Conservation (phyloP, 2,888 invertebrate species). For the Zootermopsis nevadensis region DNA sequence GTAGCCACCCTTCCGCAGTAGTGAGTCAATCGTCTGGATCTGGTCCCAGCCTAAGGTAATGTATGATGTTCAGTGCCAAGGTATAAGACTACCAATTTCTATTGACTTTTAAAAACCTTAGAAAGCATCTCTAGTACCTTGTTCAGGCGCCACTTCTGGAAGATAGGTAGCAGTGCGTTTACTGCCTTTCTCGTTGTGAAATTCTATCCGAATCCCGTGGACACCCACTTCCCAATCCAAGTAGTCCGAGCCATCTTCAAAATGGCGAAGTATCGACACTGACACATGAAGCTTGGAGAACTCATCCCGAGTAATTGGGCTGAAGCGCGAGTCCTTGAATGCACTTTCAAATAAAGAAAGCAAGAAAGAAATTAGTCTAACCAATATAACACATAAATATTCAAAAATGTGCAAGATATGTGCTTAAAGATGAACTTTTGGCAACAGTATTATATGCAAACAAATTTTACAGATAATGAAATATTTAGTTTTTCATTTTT, state of each 20-base stretch:
- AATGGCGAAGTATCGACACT: conserved; percentile 95
- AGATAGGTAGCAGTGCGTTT: conserved; percentile 98
- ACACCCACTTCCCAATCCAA: conserved; percentile 97
- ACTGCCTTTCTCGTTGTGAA: conserved; percentile 90
- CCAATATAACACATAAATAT: neutral
- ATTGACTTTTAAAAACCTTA: neutral
- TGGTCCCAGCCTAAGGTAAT: conserved; percentile 92
- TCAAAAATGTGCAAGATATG: neutral
- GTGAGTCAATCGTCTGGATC: conserved; percentile 96
- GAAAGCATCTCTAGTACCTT: conserved; percentile 74
- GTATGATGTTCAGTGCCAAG: neutral
- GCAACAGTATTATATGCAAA: neutral
- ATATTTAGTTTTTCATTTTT: neutral
- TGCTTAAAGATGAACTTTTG: too few species aligned
- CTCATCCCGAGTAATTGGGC: conserved; percentile 94
- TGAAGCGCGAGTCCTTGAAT: conserved; percentile 96
- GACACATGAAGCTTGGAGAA: conserved; percentile 92
- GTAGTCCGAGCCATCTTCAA: conserved; percentile 95
- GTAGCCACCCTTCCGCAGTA: conserved; percentile 96
- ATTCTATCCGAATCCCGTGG: conserved; percentile 98
- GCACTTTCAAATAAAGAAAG: conserved; percentile 73
- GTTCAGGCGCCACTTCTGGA: conserved; percentile 97
- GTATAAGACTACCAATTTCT: neutral
- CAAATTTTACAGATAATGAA: neutral
- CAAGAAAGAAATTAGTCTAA: neutral